A percentile compares a stretch with the other conserved stretches of the same genome.
Conservation (phyloP, 64 coral and sea anemone species). For the Pocillopora damicornis region DNA sequence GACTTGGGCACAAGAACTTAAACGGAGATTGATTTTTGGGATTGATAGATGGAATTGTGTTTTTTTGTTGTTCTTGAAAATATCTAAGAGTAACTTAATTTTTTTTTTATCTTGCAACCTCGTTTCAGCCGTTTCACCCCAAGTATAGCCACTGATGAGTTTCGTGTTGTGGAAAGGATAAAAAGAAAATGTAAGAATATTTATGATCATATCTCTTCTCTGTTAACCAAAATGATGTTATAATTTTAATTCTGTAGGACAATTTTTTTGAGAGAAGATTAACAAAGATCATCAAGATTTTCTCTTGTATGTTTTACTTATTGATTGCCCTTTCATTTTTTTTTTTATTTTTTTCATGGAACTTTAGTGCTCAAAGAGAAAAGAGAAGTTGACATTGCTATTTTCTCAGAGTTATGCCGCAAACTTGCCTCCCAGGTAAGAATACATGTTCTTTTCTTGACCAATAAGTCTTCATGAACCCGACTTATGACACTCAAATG, state of each 20-base stretch:
- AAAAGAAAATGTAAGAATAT: slow-evolving; percentile 80
- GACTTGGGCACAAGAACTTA: too few species aligned
- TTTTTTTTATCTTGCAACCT: neutral
- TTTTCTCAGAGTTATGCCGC: slow-evolving; percentile 87
- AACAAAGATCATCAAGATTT: too few species aligned
- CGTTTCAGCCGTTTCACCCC: slow-evolving; percentile 57
- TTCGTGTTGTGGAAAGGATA: slow-evolving; percentile 84
- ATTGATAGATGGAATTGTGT: neutral
- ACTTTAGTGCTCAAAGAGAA: slow-evolving; percentile 72
- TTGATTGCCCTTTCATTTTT: neutral
- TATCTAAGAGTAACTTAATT: neutral
- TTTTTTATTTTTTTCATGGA: neutral
- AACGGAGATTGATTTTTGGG: too few species aligned
- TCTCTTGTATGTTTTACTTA: too few species aligned
- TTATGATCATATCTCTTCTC: neutral
- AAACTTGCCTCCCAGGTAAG: slow-evolving; percentile 85
- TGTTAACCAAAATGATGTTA: neutral
- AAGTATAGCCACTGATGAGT: slow-evolving; percentile 80
- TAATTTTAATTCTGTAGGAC: too few species aligned
- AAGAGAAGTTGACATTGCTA: slow-evolving; percentile 83
- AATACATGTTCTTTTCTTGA: neutral
- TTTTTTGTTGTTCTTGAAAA: neutral
- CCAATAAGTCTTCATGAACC: too few species aligned
- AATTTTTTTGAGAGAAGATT: neutral
- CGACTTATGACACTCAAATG: too few species aligned